Evolutionary conservation across 2,888 invertebrate genomes (phyloP).

Genomic region (Dasysyrphus albostriatus): DNA sequence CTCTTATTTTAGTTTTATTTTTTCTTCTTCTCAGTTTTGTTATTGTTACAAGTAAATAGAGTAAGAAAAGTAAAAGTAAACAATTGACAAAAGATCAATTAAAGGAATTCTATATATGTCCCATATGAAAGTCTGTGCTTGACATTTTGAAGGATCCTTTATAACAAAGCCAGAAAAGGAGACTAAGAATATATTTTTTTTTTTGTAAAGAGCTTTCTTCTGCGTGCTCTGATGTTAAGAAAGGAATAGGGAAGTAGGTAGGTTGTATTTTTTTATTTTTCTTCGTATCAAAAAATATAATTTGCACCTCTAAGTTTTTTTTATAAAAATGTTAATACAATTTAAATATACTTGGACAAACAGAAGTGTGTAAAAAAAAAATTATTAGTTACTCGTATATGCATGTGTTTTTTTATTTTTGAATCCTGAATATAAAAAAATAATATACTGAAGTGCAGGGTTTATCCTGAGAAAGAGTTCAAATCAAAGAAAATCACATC

Average conservation of each 20-base stretch:
- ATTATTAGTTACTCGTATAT: too few species aligned
- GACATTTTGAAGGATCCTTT: conserved; percentile 60
- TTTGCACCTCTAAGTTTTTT: conserved; percentile 55
- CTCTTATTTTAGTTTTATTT: not conserved
- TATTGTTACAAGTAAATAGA: conserved; percentile 10
- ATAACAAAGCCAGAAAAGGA: not conserved
- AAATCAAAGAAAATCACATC: not conserved
- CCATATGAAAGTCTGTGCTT: conserved; percentile 45
- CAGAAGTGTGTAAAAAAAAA: conserved; percentile 7
- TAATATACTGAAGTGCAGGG: too few species aligned
- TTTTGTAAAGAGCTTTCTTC: conserved; percentile 2
- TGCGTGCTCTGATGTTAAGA: not conserved
- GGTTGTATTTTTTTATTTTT: conserved; percentile 41
- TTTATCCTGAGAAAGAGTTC: too few species aligned
- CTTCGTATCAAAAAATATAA: conserved; percentile 36
- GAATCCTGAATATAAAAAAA: too few species aligned
- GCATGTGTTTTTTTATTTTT: too few species aligned
- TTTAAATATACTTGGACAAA: conserved; percentile 34
- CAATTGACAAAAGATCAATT: conserved; percentile 73
- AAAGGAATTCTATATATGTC: conserved; percentile 37
- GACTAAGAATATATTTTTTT: not conserved
- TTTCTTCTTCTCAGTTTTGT: not conserved
- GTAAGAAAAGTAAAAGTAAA: conserved; percentile 49
- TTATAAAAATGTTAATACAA: not conserved
- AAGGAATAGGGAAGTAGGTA: conserved; percentile 24